These are phyloP conservation scores for Drosophila kanekoi DNA, from an alignment of 2,888 invertebrate genomes.

Conservation along the genomic window DNA sequence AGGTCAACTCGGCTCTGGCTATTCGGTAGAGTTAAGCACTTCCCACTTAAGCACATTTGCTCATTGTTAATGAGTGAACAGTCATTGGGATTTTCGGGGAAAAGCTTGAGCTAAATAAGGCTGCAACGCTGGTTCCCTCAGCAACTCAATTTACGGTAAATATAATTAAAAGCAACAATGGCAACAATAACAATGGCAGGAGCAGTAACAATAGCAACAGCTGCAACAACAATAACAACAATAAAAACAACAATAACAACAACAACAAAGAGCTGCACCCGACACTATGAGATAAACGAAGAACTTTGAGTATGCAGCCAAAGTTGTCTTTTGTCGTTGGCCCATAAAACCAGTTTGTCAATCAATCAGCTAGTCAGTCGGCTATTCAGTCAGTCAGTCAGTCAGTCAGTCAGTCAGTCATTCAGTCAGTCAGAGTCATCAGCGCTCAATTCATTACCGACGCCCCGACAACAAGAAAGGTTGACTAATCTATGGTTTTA, in stretches of 20 bases:
- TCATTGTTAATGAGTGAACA: slow-evolving; percentile 14
- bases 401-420: not conserved
- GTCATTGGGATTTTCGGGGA: slow-evolving; percentile 6
- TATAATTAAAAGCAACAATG: slow-evolving; percentile 52
- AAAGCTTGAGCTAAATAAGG: slow-evolving; percentile 12
- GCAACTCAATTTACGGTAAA: slow-evolving; percentile 12
- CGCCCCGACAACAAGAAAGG: slow-evolving; percentile 41
- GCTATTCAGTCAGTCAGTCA: not conserved
- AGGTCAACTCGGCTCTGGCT: not conserved
- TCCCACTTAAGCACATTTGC: too few species aligned
- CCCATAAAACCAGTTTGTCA: slow-evolving; percentile 25
- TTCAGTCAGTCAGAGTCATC: slow-evolving; percentile 2
- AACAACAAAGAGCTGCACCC: slow-evolving; percentile 29
- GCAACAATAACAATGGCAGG: slow-evolving; percentile 32
- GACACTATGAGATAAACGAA: slow-evolving; percentile 59
- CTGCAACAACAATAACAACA: slow-evolving; percentile 15
- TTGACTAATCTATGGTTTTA: slow-evolving; percentile 61
- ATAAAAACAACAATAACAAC: slow-evolving; percentile 2
- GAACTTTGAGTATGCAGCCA: slow-evolving; percentile 52
- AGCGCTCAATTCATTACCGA: slow-evolving; percentile 60
- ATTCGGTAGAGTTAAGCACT: not conserved
- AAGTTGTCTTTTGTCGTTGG: slow-evolving; percentile 47
- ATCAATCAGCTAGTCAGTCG: slow-evolving; percentile 2
- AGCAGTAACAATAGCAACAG: slow-evolving; percentile 8
- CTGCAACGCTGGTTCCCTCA: slow-evolving; percentile 16